Evolutionary conservation across 2,888 invertebrate species (phyloP).

Genomic region (Monopis laevigella): DNA sequence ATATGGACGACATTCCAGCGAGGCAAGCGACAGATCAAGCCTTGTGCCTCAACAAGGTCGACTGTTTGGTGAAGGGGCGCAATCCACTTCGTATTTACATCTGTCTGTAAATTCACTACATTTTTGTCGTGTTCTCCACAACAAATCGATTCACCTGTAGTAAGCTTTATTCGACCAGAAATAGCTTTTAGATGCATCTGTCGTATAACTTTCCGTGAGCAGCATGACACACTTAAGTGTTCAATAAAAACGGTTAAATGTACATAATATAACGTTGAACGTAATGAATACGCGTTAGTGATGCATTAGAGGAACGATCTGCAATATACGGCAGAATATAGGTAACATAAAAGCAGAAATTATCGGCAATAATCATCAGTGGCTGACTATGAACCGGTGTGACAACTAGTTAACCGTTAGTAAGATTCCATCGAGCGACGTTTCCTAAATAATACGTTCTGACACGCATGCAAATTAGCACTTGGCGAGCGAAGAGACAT

Average conservation of each 20-base stretch:
- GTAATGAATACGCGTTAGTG: background rate
- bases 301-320: constrained; percentile 4
- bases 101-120: background rate
- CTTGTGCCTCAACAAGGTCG: constrained; percentile 53
- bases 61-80: constrained; percentile 44
- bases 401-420: constrained; percentile 43
- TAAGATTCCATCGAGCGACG: constrained; percentile 32
- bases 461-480: constrained; percentile 46
- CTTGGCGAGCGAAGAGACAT: constrained; percentile 25
- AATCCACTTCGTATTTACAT: constrained; percentile 12
- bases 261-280: background rate
- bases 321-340: constrained; percentile 9
- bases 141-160: too few relatives aligned
- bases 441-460: constrained; percentile 44
- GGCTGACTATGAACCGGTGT: constrained; percentile 18
- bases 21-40: constrained; percentile 43
- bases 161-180: too few relatives aligned
- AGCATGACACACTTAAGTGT: constrained; percentile 1
- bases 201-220: background rate
- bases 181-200: background rate
- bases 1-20: constrained; percentile 52
- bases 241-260: constrained; percentile 3
- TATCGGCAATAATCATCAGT: constrained; percentile 20
- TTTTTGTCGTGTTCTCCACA: constrained; percentile 7
- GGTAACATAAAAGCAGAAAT: constrained; percentile 18